Evolutionary conservation across 2,113 vertebrate genomes (phyloP).

Genomic region (Vanacampus margaritifer): DNA sequence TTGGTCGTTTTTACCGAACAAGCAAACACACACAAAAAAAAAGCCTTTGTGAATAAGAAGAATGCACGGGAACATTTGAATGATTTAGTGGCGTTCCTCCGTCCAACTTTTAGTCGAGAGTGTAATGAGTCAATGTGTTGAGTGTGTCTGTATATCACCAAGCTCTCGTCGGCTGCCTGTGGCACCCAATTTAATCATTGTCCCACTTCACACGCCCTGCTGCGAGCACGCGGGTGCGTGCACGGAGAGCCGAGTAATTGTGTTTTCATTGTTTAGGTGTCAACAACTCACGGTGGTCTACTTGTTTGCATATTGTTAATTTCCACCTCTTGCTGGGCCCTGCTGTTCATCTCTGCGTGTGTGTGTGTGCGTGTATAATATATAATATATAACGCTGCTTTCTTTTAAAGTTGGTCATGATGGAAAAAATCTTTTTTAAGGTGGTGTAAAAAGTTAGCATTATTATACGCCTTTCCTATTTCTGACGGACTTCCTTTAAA

Average conservation of each 20-base stretch:
- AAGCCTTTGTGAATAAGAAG: background rate
- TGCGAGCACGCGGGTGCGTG: constrained; percentile 7
- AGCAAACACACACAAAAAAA: constrained; percentile 6
- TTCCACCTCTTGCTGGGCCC: constrained; percentile 39
- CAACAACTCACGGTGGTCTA: constrained; percentile 43
- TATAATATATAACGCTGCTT: no score
- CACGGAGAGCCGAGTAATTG: constrained; percentile 39
- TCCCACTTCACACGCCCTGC: constrained; percentile 34
- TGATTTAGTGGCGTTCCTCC: constrained; percentile 7
- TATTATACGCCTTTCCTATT: background rate
- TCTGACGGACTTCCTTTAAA: background rate
- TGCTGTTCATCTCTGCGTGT: constrained; percentile 30
- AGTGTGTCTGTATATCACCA: constrained; percentile 44
- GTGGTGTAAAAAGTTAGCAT: background rate
- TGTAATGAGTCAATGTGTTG: constrained; percentile 40
- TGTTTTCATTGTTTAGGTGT: constrained; percentile 54
- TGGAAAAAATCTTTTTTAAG: background rate
- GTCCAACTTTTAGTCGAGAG: constrained; percentile 26
- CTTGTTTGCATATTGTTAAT: constrained; percentile 69
- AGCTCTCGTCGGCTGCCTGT: constrained; percentile 35
- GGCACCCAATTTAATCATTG: constrained; percentile 44
- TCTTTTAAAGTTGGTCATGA: background rate
- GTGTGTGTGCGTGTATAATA: constrained; percentile 14
- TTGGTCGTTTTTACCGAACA: background rate
- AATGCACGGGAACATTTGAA: background rate